Evolutionary conservation across 2,113 vertebrate species (phyloP).

Genomic region (Cochlearius cochlearius): DNA sequence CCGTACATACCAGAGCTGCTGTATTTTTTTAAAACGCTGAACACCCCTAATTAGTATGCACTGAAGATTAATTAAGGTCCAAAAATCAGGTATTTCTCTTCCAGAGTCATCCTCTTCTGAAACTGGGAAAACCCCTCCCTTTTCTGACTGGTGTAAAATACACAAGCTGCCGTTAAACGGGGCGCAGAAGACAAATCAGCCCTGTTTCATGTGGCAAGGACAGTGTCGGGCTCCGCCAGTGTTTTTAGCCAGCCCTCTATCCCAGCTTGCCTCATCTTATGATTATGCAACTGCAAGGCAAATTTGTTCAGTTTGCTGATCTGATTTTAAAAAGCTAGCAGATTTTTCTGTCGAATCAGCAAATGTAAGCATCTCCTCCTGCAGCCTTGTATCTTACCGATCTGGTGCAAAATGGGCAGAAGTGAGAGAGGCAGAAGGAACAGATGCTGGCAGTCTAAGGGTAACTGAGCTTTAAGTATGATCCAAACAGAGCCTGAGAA

Average conservation of each 20-base stretch:
- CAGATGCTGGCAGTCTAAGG: background rate
- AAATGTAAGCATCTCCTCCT: background rate
- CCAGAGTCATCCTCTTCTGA: background rate
- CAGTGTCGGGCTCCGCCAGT: background rate
- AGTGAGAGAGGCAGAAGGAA: background rate
- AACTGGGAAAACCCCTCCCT: background rate
- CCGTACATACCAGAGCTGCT: background rate
- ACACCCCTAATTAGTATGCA: too few relatives aligned
- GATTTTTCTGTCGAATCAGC: background rate
- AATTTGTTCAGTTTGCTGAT: background rate
- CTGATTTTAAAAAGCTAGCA: background rate
- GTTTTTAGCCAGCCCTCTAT: background rate
- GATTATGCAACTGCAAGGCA: background rate
- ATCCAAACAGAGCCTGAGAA: background rate
- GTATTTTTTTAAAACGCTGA: too few relatives aligned
- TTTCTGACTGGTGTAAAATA: background rate
- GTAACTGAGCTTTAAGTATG: background rate
- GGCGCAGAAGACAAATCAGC: background rate
- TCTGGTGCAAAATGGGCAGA: background rate
- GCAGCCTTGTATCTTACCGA: background rate
- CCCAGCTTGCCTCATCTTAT: background rate
- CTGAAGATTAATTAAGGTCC: background rate
- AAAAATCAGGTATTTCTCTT: background rate
- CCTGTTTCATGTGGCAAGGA: background rate
- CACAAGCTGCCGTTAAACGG: background rate